Evolutionary conservation across 2,888 invertebrate genomes (phyloP).

Genomic region (Kryphioiulus occultus): DNA sequence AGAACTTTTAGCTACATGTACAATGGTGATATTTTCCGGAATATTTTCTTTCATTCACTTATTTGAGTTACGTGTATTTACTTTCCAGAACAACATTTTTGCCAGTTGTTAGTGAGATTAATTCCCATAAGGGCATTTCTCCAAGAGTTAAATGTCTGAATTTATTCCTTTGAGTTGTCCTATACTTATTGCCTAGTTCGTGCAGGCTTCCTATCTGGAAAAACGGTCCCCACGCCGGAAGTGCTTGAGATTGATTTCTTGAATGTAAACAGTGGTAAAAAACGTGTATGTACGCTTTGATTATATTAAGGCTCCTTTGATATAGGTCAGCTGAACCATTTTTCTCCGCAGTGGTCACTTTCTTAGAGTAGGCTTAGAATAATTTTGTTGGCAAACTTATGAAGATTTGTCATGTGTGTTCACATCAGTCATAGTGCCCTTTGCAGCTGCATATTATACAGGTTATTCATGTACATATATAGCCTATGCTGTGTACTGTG

Average conservation of each 20-base stretch:
- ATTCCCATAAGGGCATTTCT: too few relatives aligned
- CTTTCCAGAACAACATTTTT: too few relatives aligned
- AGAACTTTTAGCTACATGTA: too few relatives aligned
- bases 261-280: slow-evolving; percentile 27
- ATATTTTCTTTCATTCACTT: too few relatives aligned
- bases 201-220: neutral
- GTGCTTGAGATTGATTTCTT: slow-evolving; percentile 15
- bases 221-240: neutral
- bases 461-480: neutral
- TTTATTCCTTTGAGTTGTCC: neutral
- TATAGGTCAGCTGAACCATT: slow-evolving; percentile 12
- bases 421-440: neutral
- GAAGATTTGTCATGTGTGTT: neutral
- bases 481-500: too few relatives aligned
- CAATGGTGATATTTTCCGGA: too few relatives aligned
- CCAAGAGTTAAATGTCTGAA: too few relatives aligned
- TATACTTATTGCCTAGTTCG: neutral
- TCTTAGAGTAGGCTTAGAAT: neutral
- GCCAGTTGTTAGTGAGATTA: too few relatives aligned
- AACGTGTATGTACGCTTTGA: neutral
- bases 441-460: neutral
- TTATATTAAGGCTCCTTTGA: neutral
- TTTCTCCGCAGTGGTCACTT: slow-evolving; percentile 18
- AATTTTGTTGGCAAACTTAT: slow-evolving; percentile 21
- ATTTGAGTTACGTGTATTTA: too few relatives aligned